phyloP scores from a whole-genome alignment of 1,140 invertebrate genomes.

The Spodoptera frugiperda region DNA sequence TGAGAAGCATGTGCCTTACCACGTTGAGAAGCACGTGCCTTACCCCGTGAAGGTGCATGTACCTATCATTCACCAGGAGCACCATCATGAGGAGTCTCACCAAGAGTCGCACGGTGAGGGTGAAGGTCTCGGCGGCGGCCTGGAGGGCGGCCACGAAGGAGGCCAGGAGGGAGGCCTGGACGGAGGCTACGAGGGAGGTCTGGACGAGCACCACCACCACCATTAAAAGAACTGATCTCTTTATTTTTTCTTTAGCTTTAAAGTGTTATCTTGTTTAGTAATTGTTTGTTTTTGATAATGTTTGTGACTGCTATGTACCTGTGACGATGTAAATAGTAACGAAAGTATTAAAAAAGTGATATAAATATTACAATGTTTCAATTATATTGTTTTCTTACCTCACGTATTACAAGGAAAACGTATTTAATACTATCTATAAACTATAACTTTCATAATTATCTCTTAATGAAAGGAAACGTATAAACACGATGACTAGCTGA shows the following conservation, averaged over 20 bases:
- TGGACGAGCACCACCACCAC: slow-evolving; percentile 66
- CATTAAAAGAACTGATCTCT: slow-evolving; percentile 83
- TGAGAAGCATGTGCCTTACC: slow-evolving; percentile 88
- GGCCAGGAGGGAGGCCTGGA: no score
- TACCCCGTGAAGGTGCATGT: slow-evolving; percentile 86
- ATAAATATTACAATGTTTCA: slow-evolving; percentile 52
- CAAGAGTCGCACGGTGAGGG: slow-evolving; percentile 49
- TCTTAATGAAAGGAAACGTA: not conserved
- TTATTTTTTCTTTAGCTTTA: slow-evolving; percentile 85
- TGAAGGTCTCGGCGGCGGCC: slow-evolving; percentile 54
- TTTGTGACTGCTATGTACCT: slow-evolving; percentile 68
- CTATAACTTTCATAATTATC: slow-evolving; percentile 8
- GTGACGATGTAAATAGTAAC: slow-evolving; percentile 76
- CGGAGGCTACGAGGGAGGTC: slow-evolving; percentile 62
- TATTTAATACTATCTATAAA: not conserved
- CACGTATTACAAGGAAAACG: not conserved
- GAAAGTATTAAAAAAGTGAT: slow-evolving; percentile 81
- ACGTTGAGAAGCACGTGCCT: slow-evolving; percentile 88
- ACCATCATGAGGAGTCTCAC: slow-evolving; percentile 70
- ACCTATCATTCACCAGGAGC: slow-evolving; percentile 78
- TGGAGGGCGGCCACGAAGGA: slow-evolving; percentile 55
- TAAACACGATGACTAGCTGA: not conserved
- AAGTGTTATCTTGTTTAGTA: slow-evolving; percentile 83
- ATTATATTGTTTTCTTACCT: slow-evolving; percentile 17
- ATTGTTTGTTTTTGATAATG: slow-evolving; percentile 70